Conservation (phyloP, 1,140 invertebrate species). For the Harpegnathos saltator region DNA sequence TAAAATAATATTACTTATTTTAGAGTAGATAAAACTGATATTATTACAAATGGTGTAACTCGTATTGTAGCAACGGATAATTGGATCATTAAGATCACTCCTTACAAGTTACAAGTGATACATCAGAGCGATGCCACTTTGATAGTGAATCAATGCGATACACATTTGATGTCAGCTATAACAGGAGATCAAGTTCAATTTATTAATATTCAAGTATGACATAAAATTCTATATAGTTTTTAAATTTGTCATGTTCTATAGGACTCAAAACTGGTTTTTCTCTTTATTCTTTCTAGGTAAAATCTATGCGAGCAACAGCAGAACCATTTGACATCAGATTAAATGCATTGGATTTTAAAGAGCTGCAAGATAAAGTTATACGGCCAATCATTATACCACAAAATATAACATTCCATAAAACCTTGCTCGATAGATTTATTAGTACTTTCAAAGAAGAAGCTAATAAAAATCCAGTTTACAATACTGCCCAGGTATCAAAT, state of each 20-base stretch:
- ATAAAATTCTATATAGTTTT: conserved; percentile 29
- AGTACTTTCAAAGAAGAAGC: conserved; percentile 93
- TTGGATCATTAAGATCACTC: conserved; percentile 95
- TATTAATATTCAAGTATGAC: conserved; percentile 90
- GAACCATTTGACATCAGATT: conserved; percentile 90
- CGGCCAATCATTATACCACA: conserved; percentile 91
- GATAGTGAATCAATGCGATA: conserved; percentile 91
- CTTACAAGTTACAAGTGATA: conserved; percentile 91
- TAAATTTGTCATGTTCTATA: background rate
- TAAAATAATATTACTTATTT: conserved; percentile 71
- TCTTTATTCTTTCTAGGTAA: conserved; percentile 87
- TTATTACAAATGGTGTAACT: conserved; percentile 89
- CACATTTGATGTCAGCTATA: conserved; percentile 89
- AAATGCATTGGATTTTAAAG: conserved; percentile 92
- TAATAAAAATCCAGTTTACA: conserved; percentile 89
- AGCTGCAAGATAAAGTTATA: conserved; percentile 92
- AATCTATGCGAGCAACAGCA: conserved; percentile 87
- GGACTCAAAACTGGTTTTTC: background rate
- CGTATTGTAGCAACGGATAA: conserved; percentile 93
- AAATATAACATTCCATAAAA: conserved; percentile 92
- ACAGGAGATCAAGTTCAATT: conserved; percentile 90
- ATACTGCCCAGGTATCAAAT: conserved; percentile 87
- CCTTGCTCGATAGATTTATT: conserved; percentile 93
- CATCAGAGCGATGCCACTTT: conserved; percentile 93
- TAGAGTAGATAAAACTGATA: conserved; percentile 92